Evolutionary conservation across 1,140 invertebrate species (phyloP), one percentile per base, ranked within the genome.

Genomic region (Orchesella cincta): DNA sequence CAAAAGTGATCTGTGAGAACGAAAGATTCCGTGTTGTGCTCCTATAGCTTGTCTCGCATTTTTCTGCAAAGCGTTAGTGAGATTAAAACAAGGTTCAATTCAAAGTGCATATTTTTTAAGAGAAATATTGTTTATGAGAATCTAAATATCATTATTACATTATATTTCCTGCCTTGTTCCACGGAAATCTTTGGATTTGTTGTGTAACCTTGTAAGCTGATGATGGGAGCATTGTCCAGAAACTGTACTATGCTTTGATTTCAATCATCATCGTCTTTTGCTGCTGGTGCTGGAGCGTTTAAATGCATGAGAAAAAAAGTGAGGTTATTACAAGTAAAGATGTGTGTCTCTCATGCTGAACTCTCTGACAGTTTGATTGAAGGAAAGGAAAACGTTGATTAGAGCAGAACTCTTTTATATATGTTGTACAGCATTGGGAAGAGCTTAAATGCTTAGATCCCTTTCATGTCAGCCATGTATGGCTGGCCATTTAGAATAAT

Each of bases 341-440:
- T 3, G 26, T 57, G n/a, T 23, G 26, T 57, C 3, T 57, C 54
- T n/a, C 3, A 16, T 57, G 54, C 54, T 57, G 54, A 23, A 57
- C 26, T 18, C 12, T 18, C 54, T 67, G 62, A 67, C 26, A 67
- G 2, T 67, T 67, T 67, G 26, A 67, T 67, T 33, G 62, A 67
- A 33, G 26, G n/a, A n/a, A 33, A 67, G 62, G 62, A 67, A 67
- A 33, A 57, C 62, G n/a, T 33, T 67, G 2, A 67, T 67, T 67
- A 67, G 8, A 31, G 8, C 31, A 12, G 20, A 46, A 20, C 39
- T 20, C 39, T 46, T n/a, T 62, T 62, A 26, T 5, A n/a, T 62
- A 26, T 62, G 5, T 1, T 31, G 29, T 31, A 67, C 62, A 67
- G 26, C 23, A 14, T 57, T n/a, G 12, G 23, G 5, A 57, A 46